Base-by-base conservation (phyloP, 2,888 invertebrate genomes). In the Synergus gifuensis region DNA sequence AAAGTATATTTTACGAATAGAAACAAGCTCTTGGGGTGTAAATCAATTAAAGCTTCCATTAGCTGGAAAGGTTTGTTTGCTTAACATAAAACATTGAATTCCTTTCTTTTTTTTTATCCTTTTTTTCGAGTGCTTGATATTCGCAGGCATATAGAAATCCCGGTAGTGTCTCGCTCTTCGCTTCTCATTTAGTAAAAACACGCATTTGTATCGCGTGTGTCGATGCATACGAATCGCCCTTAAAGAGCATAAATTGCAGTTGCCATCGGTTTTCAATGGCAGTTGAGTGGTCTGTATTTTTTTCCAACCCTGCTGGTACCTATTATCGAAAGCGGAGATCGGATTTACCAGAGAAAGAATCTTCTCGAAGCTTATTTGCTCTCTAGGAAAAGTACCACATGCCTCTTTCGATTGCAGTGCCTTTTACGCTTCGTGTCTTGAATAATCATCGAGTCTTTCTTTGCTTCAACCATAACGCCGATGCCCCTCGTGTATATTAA, bases 201-300 rank as follows among this genome's bases (percentile, higher is more conserved):
- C 54, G 73, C 73, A 73, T 73, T 73, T 73, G 54, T 54, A 73
- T 11, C 73, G 73, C 54, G 46, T 73, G 73, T 73, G 73, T 73
- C 73, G 73, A 54, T 73, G 73, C 54, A 73, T 73, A 73, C 73
- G 54, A 73, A 73, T 73, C 28, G 73, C 36, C 73, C 73, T 73
- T 73, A 73, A 54, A 73, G 54, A 73, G 73, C 73, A 73, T 73
- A 73, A 73, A 73, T 73, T 73, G 73, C 54, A 73, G 54, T 69
- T 69, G 49, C 69, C 69, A 69, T 69, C 46, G 69, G 49, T 73
- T 73, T 73, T 73, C 73, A 73, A 73, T 73, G 73, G 28, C 69
- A 28, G 49, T 73, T 36, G 49, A 73, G 73, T 40, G 73, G 54
- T 73, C 54, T 73, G 73, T 73, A 73, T 28, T 73, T 73, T 73